A percentile compares a stretch with the other conserved stretches of the same genome.
Conservation (phyloP, 2,113 vertebrate species). For the Istiophorus platypterus region DNA sequence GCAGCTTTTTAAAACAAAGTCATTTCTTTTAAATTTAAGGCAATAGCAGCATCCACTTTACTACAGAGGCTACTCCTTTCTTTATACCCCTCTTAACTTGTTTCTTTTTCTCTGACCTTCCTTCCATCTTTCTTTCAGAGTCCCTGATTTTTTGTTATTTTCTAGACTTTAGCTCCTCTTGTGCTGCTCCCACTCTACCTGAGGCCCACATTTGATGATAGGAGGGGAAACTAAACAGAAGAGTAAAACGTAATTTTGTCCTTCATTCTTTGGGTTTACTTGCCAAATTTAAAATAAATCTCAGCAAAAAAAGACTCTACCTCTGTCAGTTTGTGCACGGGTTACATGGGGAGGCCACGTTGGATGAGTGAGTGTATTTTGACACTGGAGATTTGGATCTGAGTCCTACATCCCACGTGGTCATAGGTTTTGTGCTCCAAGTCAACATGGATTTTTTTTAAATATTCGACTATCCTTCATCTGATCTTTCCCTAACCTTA, state of each 20-base stretch:
- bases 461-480: too few species aligned
- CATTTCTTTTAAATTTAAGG: slow-evolving; percentile 32
- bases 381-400: too few species aligned
- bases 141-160: background rate
- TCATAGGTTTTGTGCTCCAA: too few species aligned
- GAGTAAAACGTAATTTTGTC: too few species aligned
- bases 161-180: background rate
- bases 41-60: slow-evolving; percentile 34
- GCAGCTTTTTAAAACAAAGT: slow-evolving; percentile 29
- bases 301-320: too few species aligned
- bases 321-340: background rate
- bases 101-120: background rate
- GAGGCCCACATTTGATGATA: background rate
- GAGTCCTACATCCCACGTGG: too few species aligned
- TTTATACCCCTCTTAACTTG: background rate
- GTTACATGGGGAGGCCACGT: background rate
- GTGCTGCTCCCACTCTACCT: slow-evolving; percentile 2
- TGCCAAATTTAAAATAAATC: too few species aligned
- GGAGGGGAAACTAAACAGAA: background rate
- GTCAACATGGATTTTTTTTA: background rate
- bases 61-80: background rate
- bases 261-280: background rate
- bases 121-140: too few species aligned
- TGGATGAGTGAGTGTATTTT: background rate
- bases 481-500: too few species aligned